phyloP scores from a whole-genome alignment of 2,113 vertebrate species.

The Myrmecobius fasciatus region DNA sequence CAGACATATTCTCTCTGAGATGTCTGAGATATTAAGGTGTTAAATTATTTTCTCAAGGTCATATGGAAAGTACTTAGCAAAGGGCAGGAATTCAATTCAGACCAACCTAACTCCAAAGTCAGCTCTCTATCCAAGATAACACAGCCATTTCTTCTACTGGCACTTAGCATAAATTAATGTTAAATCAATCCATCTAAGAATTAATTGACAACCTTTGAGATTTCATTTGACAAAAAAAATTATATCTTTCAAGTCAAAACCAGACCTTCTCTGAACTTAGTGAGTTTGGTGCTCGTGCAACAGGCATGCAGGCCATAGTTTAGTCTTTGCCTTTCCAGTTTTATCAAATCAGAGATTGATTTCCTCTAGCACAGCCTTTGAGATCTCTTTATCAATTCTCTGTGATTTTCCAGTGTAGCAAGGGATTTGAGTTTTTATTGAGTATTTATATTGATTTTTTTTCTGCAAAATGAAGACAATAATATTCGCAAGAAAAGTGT shows the following conservation, averaged over 20 bases:
- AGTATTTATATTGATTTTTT: not conserved
- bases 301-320: not conserved
- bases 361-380: not conserved
- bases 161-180: not conserved
- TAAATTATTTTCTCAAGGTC: not conserved
- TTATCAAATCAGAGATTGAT: not conserved
- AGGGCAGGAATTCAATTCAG: not conserved
- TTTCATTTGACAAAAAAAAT: not conserved
- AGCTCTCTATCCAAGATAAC: not conserved
- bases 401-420: not conserved
- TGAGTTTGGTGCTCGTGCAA: not conserved
- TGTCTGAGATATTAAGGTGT: not conserved
- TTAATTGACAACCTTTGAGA: not conserved
- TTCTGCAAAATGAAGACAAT: not conserved
- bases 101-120: not conserved
- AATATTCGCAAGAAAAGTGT: not conserved
- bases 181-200: not conserved
- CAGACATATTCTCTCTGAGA: not conserved
- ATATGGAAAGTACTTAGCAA: not conserved
- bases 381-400: not conserved
- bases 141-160: not conserved
- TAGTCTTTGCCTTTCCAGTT: not conserved
- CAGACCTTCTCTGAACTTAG: not conserved
- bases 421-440: not conserved
- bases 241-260: not conserved